Evolutionary conservation across 92 coral and sea anemone species (phyloP), one percentile per base, ranked within the genome.

Genomic region (Epizoanthus stellaris): DNA sequence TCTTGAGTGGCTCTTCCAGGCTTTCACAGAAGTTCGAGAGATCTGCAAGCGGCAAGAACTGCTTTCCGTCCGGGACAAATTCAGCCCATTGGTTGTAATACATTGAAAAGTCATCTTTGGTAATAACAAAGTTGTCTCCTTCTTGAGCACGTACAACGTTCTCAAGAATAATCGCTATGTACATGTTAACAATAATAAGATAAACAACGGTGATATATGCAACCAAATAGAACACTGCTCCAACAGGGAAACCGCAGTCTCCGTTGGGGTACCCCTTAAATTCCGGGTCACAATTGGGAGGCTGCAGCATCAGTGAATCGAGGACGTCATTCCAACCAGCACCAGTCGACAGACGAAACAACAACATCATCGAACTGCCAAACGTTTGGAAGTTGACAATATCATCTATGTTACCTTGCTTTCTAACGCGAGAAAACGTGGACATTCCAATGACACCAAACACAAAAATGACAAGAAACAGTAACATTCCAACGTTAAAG

Each of bases 241-340:
- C 94, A 0, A 96, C 39, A 5, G 94, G 92, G 57, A 85, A 88
- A 7, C 99, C 98, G 56, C 99, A 96, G 90, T 96, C 80, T 1
- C 99, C 98, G 49, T 94, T 91, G 3, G 90, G 93, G 4, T 87
- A 82, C 25, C 89, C 93, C 34, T 77, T 87, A 59, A 81, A 94
- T 42, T 82, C 60, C 52, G 93, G 94, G 42, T 97, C 97, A 62
- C 99, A 97, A 72, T 87, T 92, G 0, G 99, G 99, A 19, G 95
- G 92, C 65, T 91, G 93, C 53, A 97, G 89, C 99, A 93, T 97
- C 11, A 97, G 90, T 5, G 98, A 87, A 70, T 97, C 98, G 13
- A 97, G 85, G 19, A 97, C 85, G 39, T 97, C 99, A 71, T 97
- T 94, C 98, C 99, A 97, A 2, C 99, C 99, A 0, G 99, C 97